Base-by-base conservation (phyloP, 2,888 invertebrate genomes). In the Callyntrura sp. region DNA sequence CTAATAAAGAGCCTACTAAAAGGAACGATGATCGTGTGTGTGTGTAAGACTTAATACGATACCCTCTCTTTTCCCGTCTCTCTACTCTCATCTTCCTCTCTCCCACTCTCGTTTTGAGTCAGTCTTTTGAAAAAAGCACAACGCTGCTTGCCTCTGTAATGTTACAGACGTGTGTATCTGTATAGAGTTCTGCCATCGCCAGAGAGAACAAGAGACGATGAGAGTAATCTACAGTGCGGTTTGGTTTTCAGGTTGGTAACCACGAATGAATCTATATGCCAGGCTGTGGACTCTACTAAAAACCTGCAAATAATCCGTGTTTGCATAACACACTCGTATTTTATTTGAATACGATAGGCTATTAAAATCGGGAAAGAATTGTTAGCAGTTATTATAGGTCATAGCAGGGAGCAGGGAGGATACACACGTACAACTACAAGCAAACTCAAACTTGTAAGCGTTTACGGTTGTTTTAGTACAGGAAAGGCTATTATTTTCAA, bases 231-330 rank as follows among this genome's bases (percentile, higher is more conserved):
- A 85, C 81, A 48, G 35, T 90, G 89, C 62, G 85, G 89, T 90
- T 85, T 90, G 89, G 89, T 85, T 85, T 90, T 90, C 81, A 90
- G 89, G 85, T 85, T 90, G 89, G 89, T 85, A 81, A 90, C 89
- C 89, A 85, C 89, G 28, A 85, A 81, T 90, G 89, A 90, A 81
- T 85, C 85, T 85, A 85, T 84, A 65, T 73, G 81, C 55, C 55
- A 60, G 45, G 17, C 73, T 76, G 65, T 82, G 82, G 65, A 48
- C 48, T 82, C 65, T 28, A 12, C 62, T 65, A 51, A 82, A 83
- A 82, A 51, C 88, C 51, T 73, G 60, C 62, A 87, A 87, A 81
- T 81, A 87, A 82, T 82, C 81, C 65, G 45, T 76, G 83, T 83
- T 83, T 82, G 88, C 82, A 82, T 83, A 73, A 88, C 83, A 87